Base-by-base conservation (phyloP, 2,797 vertebrate genomes). In the Sciurus carolinensis region DNA sequence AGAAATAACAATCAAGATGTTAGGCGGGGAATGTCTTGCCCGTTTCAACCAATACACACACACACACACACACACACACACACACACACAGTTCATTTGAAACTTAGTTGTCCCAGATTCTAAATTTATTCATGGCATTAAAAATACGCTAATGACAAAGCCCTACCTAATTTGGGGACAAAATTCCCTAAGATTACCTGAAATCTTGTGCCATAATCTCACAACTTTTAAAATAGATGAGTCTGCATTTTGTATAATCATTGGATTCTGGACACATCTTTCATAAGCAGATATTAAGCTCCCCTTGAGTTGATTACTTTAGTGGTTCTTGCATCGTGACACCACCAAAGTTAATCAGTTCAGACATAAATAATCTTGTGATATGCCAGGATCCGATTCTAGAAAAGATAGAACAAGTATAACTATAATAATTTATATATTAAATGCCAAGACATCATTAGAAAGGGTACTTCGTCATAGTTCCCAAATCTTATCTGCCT, bases 381-480 rank as follows among this genome's bases (percentile, higher is more conserved):
- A 22, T 79, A 62, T 54, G 89, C 42, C 10, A 33, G 10, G 14
- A 14, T 44, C 33, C 36, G 7, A 54, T 71, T 42, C 30, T 72
- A 69, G 18, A 44, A 77, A 20, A 73, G 4, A 33, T 4, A 28
- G 9, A 85, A 73, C 6, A 24, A 26, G n/a, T 11, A 33, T 47
- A 42, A 15, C 59, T 73, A 2, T 72, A 47, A 69, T 71, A 64
- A 28, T 14, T 36, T 52, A 15, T 26, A 64, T 79, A 50, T 72
- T 28, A 87, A 82, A 76, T 73, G 24, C 18, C n/a, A 83, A 94
- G 47, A 59, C 44, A 76, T 84, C 72, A 66, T 79, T 79, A 57
- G 42, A 62, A 15, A 72, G 44, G 26, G 14, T 2, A 3, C 44
- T 95, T 66, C 57, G 64, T 39, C 52, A 42, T 71, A 47, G 67